Evolutionary conservation across 2,888 invertebrate genomes (phyloP), one percentile per base, ranked within the genome.

Genomic region (Chaetogeoica ovagalla): DNA sequence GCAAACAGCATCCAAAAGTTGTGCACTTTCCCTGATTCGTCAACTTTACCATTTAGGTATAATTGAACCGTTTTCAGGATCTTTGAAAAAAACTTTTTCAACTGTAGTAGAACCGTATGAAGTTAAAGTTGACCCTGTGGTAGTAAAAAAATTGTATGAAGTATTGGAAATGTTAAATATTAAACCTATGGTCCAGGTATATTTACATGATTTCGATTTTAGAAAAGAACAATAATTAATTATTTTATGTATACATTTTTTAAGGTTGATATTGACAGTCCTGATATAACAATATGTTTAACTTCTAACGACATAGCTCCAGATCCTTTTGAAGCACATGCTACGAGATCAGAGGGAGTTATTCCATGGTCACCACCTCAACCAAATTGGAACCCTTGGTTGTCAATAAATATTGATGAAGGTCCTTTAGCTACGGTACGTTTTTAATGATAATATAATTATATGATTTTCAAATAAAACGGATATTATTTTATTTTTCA

Each of bases 311-410:
- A 87, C 72, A 88, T 86, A 82, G 86, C 90, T 86, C 92, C 90
- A 76, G 90, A 91, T 81, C 93, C 94, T 87, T 87, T 90, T 17
- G 89, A 90, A 19, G 90, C 90, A 0, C 88, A 89, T 62, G 90
- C 89, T 0, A 89, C 89, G 55, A 43, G 23, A 63, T 87, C 89
- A 1, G 91, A 91, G 0, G 94, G 94, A 0, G 95, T 96, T 0
- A 95, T 99, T 1, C 91, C 96, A 0, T 99, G 98, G 98, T 94
- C 96, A 0, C 98, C 98, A 1, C 97, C 98, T 0, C 92, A 93
- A 84, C 90, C 91, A 7, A 99, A 99, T 87, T 99, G 98, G 98
- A 97, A 99, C 87, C 93, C 97, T 0, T 99, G 98, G 98, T 93
- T 92, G 21, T 94, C 92, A 0, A 96, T 95, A 85, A 98, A 98